These are phyloP conservation scores for Anadara kagoshimensis DNA, from an alignment of 1,140 invertebrate genomes.

Conservation along the genomic window DNA sequence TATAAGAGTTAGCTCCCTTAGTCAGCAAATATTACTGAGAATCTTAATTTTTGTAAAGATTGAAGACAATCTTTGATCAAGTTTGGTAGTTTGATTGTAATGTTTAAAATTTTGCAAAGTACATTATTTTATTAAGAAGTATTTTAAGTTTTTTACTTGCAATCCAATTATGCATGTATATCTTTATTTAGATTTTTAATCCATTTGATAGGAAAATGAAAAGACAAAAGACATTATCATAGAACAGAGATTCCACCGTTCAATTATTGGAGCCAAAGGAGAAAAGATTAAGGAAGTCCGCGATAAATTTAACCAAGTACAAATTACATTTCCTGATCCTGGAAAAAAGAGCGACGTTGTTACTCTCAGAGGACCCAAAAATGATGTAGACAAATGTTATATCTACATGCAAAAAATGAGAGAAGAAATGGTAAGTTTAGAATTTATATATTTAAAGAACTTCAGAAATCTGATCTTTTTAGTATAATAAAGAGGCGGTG, in stretches of 20 bases:
- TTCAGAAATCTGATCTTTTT: neutral
- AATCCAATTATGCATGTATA: neutral
- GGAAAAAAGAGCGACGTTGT: constrained; percentile 91
- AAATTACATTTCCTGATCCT: constrained; percentile 92
- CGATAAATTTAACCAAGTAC: constrained; percentile 92
- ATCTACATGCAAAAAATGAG: constrained; percentile 89
- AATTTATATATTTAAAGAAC: neutral
- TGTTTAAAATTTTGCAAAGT: too few species aligned
- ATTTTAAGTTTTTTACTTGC: too few species aligned
- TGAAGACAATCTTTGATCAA: too few species aligned
- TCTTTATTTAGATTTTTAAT: constrained; percentile 10
- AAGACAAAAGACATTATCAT: constrained; percentile 95
- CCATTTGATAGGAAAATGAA: constrained; percentile 86
- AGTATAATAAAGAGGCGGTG: too few species aligned
- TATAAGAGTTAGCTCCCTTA: too few species aligned
- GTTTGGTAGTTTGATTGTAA: too few species aligned
- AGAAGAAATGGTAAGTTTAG: constrained; percentile 85
- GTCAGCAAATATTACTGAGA: too few species aligned
- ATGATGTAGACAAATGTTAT: constrained; percentile 96
- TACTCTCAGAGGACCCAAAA: constrained; percentile 93
- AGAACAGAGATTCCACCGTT: constrained; percentile 94
- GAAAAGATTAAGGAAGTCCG: constrained; percentile 95
- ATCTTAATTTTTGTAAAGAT: too few species aligned
- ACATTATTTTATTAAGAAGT: too few species aligned
- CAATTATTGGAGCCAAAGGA: constrained; percentile 94